Evolutionary conservation across 2,888 invertebrate species (phyloP).

Genomic region (Caradrina clavipalpis): DNA sequence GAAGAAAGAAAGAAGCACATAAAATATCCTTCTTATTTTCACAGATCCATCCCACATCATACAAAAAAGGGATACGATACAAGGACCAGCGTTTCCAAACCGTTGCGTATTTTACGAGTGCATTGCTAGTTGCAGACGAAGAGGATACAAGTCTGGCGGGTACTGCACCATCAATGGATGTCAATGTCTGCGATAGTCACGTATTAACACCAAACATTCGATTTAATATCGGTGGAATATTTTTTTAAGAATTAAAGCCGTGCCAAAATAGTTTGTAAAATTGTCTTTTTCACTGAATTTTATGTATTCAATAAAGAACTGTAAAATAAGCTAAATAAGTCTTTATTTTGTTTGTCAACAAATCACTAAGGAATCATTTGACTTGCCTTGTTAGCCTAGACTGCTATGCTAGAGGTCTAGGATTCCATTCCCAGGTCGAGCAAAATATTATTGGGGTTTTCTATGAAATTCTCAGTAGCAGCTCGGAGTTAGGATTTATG

Average conservation of each 20-base stretch:
- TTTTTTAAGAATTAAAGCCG: not conserved
- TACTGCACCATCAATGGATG: conserved; percentile 81
- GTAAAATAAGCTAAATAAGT: too few relatives aligned
- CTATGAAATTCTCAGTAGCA: too few relatives aligned
- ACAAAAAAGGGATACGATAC: conserved; percentile 71
- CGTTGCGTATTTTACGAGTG: conserved; percentile 80
- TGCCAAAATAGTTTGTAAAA: not conserved
- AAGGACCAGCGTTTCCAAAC: conserved; percentile 55
- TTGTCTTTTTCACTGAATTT: too few relatives aligned
- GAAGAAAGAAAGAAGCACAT: too few relatives aligned
- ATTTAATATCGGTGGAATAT: not conserved
- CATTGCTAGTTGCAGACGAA: conserved; percentile 74
- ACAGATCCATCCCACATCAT: conserved; percentile 59
- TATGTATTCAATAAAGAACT: too few relatives aligned
- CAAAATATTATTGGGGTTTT: too few relatives aligned
- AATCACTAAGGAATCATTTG: too few relatives aligned
- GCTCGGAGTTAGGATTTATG: too few relatives aligned
- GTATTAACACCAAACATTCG: not conserved
- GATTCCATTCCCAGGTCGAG: too few relatives aligned
- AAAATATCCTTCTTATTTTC: conserved; percentile 4
- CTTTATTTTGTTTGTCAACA: too few relatives aligned
- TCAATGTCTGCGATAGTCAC: conserved; percentile 72
- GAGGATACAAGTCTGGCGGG: conserved; percentile 74
- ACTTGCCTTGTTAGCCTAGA: too few relatives aligned
- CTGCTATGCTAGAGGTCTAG: too few relatives aligned